Conservation (phyloP, 1,140 invertebrate species). For the Drosophila suzukii region DNA sequence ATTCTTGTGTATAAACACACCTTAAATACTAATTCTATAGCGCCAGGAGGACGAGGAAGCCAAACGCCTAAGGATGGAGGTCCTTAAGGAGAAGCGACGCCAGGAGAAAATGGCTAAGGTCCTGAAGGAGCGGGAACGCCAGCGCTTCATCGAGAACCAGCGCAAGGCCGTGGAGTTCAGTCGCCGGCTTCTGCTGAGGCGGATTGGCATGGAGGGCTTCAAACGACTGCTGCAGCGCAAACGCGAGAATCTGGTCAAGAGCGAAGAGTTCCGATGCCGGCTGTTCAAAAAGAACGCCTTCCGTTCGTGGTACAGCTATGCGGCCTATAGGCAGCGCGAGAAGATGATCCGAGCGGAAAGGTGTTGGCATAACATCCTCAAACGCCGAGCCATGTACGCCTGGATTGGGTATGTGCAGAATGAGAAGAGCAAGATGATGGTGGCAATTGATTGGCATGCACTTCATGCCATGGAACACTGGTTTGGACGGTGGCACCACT, state of each 20-base stretch:
- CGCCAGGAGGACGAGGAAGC: conserved; percentile 87
- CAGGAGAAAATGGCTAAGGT: conserved; percentile 87
- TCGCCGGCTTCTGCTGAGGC: conserved; percentile 85
- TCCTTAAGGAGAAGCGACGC: conserved; percentile 86
- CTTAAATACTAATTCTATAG: conserved; percentile 25
- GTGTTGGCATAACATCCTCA: conserved; percentile 84
- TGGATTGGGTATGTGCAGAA: conserved; percentile 84
- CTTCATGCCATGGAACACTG: conserved; percentile 85
- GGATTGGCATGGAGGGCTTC: conserved; percentile 85
- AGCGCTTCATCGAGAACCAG: conserved; percentile 85
- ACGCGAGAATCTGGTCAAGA: conserved; percentile 85
- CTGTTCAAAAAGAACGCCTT: conserved; percentile 85
- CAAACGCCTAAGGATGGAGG: conserved; percentile 86
- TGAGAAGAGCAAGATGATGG: conserved; percentile 85
- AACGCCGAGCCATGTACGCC: conserved; percentile 74
- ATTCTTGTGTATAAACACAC: not conserved
- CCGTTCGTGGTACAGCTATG: conserved; percentile 85
- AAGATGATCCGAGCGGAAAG: conserved; percentile 85
- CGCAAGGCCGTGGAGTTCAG: conserved; percentile 87
- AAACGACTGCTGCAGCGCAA: conserved; percentile 85
- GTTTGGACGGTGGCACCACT: conserved; percentile 85
- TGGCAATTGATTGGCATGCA: conserved; percentile 87
- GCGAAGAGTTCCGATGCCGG: conserved; percentile 81
- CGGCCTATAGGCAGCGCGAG: conserved; percentile 84
- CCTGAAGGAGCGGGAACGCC: conserved; percentile 85